Conservation (phyloP, 2,888 invertebrate species). For the Crematogaster levior region DNA sequence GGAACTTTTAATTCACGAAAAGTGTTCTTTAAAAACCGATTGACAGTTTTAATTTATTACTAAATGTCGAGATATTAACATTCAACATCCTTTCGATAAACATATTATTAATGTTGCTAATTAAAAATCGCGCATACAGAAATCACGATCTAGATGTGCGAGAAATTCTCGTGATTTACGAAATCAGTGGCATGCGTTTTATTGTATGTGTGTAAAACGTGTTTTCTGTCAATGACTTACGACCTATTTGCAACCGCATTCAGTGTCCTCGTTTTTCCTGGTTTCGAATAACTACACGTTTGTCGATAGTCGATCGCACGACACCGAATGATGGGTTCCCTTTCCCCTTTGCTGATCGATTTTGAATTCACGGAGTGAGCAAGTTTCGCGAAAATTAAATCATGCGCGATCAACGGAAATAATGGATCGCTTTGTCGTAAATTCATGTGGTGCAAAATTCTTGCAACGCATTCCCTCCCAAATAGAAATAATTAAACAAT, state of each 20-base stretch:
- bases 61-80: neutral
- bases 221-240: conserved; percentile 70
- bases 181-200: conserved; percentile 45
- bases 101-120: neutral
- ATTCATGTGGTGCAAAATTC: conserved; percentile 47
- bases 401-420: conserved; percentile 56
- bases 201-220: conserved; percentile 22
- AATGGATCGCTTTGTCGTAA: conserved; percentile 55
- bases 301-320: conserved; percentile 8
- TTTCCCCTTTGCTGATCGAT: conserved; percentile 60
- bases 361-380: conserved; percentile 74
- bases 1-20: neutral
- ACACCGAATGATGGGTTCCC: conserved; percentile 7
- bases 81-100: neutral
- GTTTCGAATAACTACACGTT: conserved; percentile 56
- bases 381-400: conserved; percentile 70
- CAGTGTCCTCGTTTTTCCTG: conserved; percentile 66
- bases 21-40: neutral
- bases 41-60: neutral
- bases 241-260: conserved; percentile 62
- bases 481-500: conserved; percentile 9
- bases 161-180: conserved; percentile 38
- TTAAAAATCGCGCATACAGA: neutral
- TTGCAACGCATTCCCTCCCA: conserved; percentile 2
- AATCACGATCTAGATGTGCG: conserved; percentile 6